Evolutionary conservation across 2,888 invertebrate genomes (phyloP), one percentile per base, ranked within the genome.

Genomic region (Folsomia candida): DNA sequence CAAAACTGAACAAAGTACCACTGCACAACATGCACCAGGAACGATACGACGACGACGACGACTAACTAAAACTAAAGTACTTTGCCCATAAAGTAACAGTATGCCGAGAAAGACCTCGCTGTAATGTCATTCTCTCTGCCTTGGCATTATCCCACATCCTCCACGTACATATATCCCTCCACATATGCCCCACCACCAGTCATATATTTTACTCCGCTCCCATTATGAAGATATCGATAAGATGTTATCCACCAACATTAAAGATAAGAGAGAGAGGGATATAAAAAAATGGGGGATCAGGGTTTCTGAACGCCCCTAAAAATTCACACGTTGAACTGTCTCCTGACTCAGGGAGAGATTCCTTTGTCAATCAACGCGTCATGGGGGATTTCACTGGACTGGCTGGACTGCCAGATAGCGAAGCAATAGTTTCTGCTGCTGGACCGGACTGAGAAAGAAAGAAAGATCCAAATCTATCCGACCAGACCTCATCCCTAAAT

Each of bases 291-390:
- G n/a, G n/a, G n/a, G n/a, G n/a, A n/a, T n/a, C n/a, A n/a, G n/a
- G n/a, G n/a, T n/a, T n/a, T n/a, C n/a, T n/a, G n/a, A n/a, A n/a
- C n/a, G n/a, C n/a, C n/a, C n/a, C n/a, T n/a, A n/a, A n/a, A n/a
- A n/a, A n/a, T n/a, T n/a, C n/a, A n/a, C n/a, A n/a, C n/a, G n/a
- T n/a, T n/a, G n/a, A n/a, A n/a, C n/a, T n/a, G n/a, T n/a, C n/a
- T n/a, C n/a, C n/a, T 14, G 37, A 37, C 37, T 14, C 37, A 9
- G 9, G 51, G n/a, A 64, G 24, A 22, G 20, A 62, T 54, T 67
- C 70, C 67, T 70, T 62, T 67, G 70, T 70, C 70, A 70, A 70
- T 70, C 70, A 69, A 62, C 70, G 62, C 67, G 67, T 67, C 70
- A 70, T 70, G 70, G 70, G 70, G 70, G 70, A 66, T 61, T 70